Conservation (phyloP, 2,888 invertebrate species). For the Callimorpha dominula region DNA sequence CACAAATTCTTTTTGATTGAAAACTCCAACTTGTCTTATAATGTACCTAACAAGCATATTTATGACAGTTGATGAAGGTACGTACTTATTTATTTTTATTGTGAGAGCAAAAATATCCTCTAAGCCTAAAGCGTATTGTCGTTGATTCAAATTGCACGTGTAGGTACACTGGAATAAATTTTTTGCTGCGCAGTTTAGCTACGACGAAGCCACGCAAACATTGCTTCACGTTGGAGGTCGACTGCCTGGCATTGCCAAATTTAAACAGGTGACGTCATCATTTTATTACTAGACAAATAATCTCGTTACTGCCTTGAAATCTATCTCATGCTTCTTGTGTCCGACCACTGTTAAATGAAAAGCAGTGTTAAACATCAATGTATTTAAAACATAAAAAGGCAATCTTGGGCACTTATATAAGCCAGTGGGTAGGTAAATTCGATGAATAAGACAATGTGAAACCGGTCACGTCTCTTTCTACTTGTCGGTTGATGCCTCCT, state of each 20-base stretch:
- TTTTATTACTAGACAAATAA: slow-evolving; percentile 26
- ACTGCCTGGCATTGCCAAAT: slow-evolving; percentile 80
- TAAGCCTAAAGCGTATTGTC: slow-evolving; percentile 4
- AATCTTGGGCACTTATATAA: not conserved
- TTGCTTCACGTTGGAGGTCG: slow-evolving; percentile 72
- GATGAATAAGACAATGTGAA: slow-evolving; percentile 58
- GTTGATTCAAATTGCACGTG: not conserved
- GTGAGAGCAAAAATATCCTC: not conserved
- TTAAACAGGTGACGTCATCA: slow-evolving; percentile 71
- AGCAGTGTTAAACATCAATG: slow-evolving; percentile 30
- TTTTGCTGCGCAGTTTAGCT: slow-evolving; percentile 48
- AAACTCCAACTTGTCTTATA: not conserved
- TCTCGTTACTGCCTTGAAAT: slow-evolving; percentile 22
- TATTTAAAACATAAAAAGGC: slow-evolving; percentile 21
- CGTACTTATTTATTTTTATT: not conserved
- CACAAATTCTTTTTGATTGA: no score
- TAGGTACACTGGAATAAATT: slow-evolving; percentile 16
- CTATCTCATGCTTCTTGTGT: slow-evolving; percentile 22
- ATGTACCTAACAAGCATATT: not conserved
- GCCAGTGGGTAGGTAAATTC: slow-evolving; percentile 50
- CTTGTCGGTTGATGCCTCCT: slow-evolving; percentile 64
- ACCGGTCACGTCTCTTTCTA: slow-evolving; percentile 64
- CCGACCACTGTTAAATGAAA: not conserved
- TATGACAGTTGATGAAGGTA: not conserved
- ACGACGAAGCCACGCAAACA: slow-evolving; percentile 37